These are phyloP conservation scores for Coracopsis vasa DNA, from an alignment of 2,113 vertebrate genomes.

Conservation along the genomic window DNA sequence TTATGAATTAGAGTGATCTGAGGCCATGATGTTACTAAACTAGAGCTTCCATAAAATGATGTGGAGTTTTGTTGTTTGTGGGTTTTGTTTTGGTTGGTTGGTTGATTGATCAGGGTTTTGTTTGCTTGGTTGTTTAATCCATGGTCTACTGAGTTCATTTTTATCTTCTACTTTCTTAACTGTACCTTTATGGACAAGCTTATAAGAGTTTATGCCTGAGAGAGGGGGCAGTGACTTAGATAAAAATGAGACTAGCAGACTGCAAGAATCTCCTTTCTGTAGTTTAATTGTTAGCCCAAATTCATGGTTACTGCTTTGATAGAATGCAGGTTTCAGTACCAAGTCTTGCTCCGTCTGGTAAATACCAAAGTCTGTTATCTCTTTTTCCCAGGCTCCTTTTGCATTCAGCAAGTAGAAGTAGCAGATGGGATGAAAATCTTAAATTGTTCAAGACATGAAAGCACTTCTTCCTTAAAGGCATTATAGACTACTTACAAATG, in stretches of 20 bases:
- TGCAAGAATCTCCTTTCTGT: neutral
- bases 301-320: neutral
- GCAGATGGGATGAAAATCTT: neutral
- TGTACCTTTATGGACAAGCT: neutral
- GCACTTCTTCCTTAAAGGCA: neutral
- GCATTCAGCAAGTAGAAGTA: neutral
- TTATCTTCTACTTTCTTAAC: neutral
- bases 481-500: neutral
- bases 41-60: neutral
- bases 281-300: neutral
- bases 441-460: neutral
- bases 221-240: fast-evolving
- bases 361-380: neutral
- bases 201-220: neutral
- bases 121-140: neutral
- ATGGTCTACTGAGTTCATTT: neutral
- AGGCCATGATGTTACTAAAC: neutral
- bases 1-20: neutral
- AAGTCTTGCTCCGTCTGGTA: neutral
- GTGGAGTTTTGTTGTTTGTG: fast-evolving
- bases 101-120: fast-evolving
- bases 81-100: neutral
- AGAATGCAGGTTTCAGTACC: neutral
- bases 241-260: neutral
- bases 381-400: neutral